Base-by-base conservation (phyloP, 1,140 invertebrate genomes). In the Sinonovacula constricta region DNA sequence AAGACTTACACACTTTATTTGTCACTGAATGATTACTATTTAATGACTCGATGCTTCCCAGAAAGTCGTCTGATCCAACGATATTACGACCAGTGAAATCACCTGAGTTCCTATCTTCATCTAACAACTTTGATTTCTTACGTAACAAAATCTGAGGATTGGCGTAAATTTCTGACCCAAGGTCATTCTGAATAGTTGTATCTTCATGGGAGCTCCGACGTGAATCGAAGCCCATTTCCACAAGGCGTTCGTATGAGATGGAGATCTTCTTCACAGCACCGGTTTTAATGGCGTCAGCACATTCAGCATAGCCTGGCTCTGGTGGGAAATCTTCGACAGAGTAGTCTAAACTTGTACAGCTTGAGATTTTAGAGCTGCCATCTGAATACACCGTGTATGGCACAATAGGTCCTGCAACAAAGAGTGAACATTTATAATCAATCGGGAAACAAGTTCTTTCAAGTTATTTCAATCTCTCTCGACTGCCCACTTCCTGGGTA, bases 221-320 rank as follows among this genome's bases (percentile, higher is more conserved):
- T 2, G 60, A 54, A 22, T 62, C 70, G 34, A 33, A 3, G 12
- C 22, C 53, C 2, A 2, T 3, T 22, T 74, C 70, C 24, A 76
- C 51, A 24, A 76, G 63, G 39, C 63, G 54, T 34, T 76, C 72
- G 26, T 76, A 63, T 14, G 72, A 76, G 24, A 67, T 63, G 1
- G 72, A 76, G 3, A 76, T 76, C 26, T 76, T 76, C 72, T 76
- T 76, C 14, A 76, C 67, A 18, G 72, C 72, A n/a, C 72, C 72
- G 30, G 53, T 33, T 30, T 76, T 76, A 39, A 76, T 76, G 53
- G 72, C 72, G 49, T 76, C 72, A 22, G 72, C 72, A 76, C 72
- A 76, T 49, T 76, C 72, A 22, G 72, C 72, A 59, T 76, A 76
- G 33, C 72, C 72, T 59, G 72, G 72, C 56, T 76, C 72, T 28